Percentiles rank a stretch among this genome's conserved stretches.
Conservation (phyloP, 92 coral and sea anemone species). For the Epizoanthus scotinus region DNA sequence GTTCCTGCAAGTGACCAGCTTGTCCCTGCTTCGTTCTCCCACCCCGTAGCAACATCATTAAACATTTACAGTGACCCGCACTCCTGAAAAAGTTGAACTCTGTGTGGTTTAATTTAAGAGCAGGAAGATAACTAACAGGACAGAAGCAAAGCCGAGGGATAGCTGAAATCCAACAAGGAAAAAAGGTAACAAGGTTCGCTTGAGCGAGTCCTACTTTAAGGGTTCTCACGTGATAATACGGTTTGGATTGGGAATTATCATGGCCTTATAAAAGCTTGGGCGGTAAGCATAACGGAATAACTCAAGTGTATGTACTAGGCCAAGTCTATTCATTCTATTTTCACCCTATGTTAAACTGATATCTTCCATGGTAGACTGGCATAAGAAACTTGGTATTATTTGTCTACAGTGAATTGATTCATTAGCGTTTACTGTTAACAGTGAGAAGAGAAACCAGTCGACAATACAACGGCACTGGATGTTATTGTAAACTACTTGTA, state of each 20-base stretch:
- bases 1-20: not conserved
- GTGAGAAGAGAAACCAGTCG: not conserved
- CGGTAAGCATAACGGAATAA: not conserved
- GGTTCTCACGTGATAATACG: not conserved
- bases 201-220: not conserved
- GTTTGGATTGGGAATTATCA: not conserved
- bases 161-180: not conserved
- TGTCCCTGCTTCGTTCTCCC: slow-evolving; percentile 22
- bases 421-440: not conserved
- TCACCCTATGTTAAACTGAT: not conserved
- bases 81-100: slow-evolving; percentile 9
- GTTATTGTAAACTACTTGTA: not conserved
- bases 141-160: not conserved
- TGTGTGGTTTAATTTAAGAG: not conserved
- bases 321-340: not conserved
- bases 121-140: not conserved
- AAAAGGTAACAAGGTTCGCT: not conserved
- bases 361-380: not conserved
- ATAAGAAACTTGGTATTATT: not conserved
- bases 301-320: not conserved
- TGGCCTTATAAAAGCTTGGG: not conserved
- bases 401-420: not conserved
- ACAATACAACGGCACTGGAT: not conserved
- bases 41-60: not conserved
- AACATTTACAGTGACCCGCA: slow-evolving; percentile 14